Evolutionary conservation across 2,113 vertebrate species (phyloP).

Genomic region (Antechinus stuartii): DNA sequence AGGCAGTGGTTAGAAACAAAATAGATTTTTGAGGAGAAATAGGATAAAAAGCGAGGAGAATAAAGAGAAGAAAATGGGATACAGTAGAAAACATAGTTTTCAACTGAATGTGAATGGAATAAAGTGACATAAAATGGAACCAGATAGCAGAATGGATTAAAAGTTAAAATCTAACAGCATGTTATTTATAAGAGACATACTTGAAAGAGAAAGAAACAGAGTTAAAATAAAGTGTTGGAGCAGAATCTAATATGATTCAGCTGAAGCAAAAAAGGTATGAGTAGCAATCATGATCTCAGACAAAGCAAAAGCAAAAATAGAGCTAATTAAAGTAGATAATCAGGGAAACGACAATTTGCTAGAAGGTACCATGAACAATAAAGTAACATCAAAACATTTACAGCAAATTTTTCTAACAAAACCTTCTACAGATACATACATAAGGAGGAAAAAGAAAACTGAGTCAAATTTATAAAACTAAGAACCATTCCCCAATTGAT

Average conservation of each 20-base stretch:
- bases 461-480: not conserved
- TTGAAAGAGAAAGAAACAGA: not conserved
- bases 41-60: not conserved
- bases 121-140: not conserved
- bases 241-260: not conserved
- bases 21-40: not conserved
- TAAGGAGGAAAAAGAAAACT: not conserved
- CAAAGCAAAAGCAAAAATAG: not conserved
- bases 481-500: not conserved
- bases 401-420: not conserved
- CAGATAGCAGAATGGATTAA: not conserved
- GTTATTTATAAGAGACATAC: not conserved
- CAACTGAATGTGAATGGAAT: not conserved
- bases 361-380: not conserved
- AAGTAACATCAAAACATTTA: not conserved
- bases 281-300: not conserved
- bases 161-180: not conserved
- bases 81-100: not conserved
- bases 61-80: not conserved
- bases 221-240: not conserved
- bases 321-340: not conserved
- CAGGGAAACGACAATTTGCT: not conserved
- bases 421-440: not conserved
- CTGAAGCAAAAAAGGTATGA: not conserved
- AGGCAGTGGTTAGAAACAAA: not conserved